These are phyloP conservation scores for Diarsia rubi DNA, from an alignment of 2,888 invertebrate species.

Conservation along the genomic window DNA sequence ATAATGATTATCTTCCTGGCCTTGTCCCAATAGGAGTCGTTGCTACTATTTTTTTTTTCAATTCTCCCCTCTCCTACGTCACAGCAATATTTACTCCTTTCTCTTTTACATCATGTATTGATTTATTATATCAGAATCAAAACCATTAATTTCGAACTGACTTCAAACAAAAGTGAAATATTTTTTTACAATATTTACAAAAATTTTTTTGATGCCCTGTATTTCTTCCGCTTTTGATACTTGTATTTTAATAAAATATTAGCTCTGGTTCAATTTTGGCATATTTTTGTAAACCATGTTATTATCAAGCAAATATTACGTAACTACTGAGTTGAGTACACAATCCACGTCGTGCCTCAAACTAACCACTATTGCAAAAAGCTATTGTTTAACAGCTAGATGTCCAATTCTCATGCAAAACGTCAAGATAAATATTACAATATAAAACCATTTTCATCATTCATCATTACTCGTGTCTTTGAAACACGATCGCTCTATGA, in stretches of 20 bases:
- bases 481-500: constrained; percentile 56
- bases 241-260: too few species aligned
- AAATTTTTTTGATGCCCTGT: too few species aligned
- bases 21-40: background rate
- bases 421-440: constrained; percentile 58
- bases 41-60: background rate
- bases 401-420: constrained; percentile 62
- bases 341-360: constrained; percentile 49
- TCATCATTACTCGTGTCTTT: constrained; percentile 61
- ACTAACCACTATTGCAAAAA: constrained; percentile 56
- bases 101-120: background rate
- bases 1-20: background rate
- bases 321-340: constrained; percentile 21
- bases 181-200: too few species aligned
- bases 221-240: too few species aligned
- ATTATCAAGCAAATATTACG: constrained; percentile 1
- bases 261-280: background rate
- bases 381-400: constrained; percentile 53
- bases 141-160: background rate
- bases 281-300: background rate
- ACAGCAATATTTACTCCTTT: background rate
- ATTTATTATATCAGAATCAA: background rate
- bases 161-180: background rate
- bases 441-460: constrained; percentile 59
- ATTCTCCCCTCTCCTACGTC: background rate